A percentile compares a stretch with the other conserved stretches of the same genome.
These are phyloP conservation scores for Cryptocheilus praepositus DNA, from an alignment of 2,888 invertebrate genomes.

Conservation along the genomic window DNA sequence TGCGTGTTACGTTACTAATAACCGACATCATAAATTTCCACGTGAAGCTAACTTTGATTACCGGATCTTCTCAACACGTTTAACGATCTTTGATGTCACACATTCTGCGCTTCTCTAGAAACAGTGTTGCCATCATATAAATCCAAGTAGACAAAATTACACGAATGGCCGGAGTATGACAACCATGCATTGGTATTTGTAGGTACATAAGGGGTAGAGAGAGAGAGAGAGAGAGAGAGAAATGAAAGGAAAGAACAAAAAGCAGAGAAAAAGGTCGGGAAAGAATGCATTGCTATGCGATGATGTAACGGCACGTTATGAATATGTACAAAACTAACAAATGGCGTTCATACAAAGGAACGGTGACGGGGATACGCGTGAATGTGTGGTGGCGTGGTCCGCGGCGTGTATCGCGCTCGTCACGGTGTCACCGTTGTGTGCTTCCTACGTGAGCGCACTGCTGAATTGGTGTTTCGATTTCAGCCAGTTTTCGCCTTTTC, in stretches of 20 bases:
- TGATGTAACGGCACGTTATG: constrained; percentile 66
- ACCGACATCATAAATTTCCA: no score
- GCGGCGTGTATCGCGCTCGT: constrained; percentile 48
- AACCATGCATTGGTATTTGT: constrained; percentile 43
- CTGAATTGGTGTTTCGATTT: constrained; percentile 58
- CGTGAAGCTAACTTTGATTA: no score
- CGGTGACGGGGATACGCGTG: constrained; percentile 47
- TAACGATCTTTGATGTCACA: no score
- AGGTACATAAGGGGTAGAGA: constrained; percentile 43
- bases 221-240: constrained; percentile 37
- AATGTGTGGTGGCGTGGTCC: constrained; percentile 6
- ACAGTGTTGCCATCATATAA: no score
- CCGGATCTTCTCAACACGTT: no score
- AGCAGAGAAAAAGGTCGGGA: constrained; percentile 25
- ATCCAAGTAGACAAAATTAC: no score
- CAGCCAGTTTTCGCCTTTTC: constrained; percentile 46
- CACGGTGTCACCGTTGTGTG: constrained; percentile 58
- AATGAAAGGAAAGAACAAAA: constrained; percentile 34
- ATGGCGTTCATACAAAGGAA: constrained; percentile 62
- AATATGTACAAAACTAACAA: constrained; percentile 70
- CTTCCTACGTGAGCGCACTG: constrained; percentile 62
- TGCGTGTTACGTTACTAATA: no score
- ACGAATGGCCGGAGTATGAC: background rate
- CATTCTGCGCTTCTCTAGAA: no score
- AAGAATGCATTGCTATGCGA: constrained; percentile 60